Conservation (phyloP, 2,888 invertebrate genomes). For the Aleiodes leptofemur region DNA sequence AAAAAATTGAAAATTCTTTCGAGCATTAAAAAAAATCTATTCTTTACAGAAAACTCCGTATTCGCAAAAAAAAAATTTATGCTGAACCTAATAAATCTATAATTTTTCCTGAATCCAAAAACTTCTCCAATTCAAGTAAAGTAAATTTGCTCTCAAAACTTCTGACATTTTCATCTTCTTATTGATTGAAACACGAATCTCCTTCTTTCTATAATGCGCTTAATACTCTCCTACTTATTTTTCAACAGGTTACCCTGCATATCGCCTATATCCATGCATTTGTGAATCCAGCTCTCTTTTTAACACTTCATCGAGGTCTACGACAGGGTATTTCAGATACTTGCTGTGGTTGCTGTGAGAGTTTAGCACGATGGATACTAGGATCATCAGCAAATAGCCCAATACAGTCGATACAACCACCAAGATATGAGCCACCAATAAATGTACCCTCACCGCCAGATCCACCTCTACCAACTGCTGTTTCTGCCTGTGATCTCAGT, state of each 20-base stretch:
- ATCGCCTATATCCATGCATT: constrained; percentile 92
- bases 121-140: no score
- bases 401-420: constrained; percentile 62
- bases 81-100: no score
- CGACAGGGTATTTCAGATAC: constrained; percentile 84
- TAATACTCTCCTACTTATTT: background rate
- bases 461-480: constrained; percentile 54
- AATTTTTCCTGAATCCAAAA: no score
- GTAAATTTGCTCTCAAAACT: no score
- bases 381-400: constrained; percentile 65
- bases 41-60: no score
- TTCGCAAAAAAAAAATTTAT: no score
- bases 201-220: no score
- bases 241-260: constrained; percentile 85
- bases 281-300: constrained; percentile 88
- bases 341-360: constrained; percentile 85
- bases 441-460: constrained; percentile 59
- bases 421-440: constrained; percentile 68
- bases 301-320: constrained; percentile 86
- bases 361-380: constrained; percentile 80
- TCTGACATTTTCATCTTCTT: no score
- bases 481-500: constrained; percentile 65
- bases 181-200: no score
- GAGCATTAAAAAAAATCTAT: no score
- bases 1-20: no score